Base-by-base conservation (phyloP, 2,888 invertebrate species). In the Vanessa cardui region DNA sequence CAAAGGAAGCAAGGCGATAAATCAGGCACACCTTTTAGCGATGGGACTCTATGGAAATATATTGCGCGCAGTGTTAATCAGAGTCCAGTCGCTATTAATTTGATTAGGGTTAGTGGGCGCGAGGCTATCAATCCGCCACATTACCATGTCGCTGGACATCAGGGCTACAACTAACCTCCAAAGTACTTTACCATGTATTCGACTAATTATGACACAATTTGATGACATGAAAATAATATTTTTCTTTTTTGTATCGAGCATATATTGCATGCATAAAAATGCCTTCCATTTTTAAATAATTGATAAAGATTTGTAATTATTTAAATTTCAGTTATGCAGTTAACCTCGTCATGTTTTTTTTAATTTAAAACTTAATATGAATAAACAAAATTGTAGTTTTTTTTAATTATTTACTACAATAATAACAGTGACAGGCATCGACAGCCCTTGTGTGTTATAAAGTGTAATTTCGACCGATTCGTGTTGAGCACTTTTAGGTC, bases 41-140 rank as follows among this genome's bases (percentile, higher is more conserved):
- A 71, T 70, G 71, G 68, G 66, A 71, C 67, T 70, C 84, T 85
- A 84, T 88, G 88, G 86, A 88, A 90, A 90, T 88, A 85, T 89
- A 89, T 89, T 80, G 78, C 80, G 78, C 76, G 78, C 74, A 80
- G 87, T 84, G 91, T 92, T 92, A 92, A 92, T 92, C 92, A 92
- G 89, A 84, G 90, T 86, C 87, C 86, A 86, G 87, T 84, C 84
- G 85, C 89, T 89, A 92, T 92, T 91, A 90, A 90, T 92, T 92
- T 92, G 91, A 92, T 92, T 92, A 92, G 92, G 92, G 92, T 92
- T 92, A 92, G 86, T 92, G 89, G 92, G 91, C 88, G 90, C 84
- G 88, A 91, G 88, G 73, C 90, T 88, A 92, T 92, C 91, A 92
- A 92, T 92, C 90, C 87, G 78, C 77, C 84, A 80, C 89, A 91